Conservation (phyloP, 1,140 invertebrate genomes). For the Panagrolaimus sp. region DNA sequence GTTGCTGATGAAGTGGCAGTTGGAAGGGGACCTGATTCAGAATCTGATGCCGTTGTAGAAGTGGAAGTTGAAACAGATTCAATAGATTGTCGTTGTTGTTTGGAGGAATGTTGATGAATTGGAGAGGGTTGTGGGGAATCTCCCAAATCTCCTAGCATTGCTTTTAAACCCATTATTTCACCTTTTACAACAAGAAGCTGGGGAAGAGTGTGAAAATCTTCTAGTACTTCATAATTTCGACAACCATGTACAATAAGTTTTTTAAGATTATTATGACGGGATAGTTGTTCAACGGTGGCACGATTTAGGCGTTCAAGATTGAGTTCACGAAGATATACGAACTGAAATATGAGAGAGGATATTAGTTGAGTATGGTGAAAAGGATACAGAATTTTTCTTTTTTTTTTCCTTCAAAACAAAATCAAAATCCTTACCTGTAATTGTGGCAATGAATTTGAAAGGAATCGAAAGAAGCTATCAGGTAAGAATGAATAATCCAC, state of each 20-base stretch:
- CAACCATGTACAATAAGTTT: slow-evolving; percentile 57
- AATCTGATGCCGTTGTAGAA: neutral
- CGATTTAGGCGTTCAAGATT: slow-evolving; percentile 56
- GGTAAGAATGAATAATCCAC: slow-evolving; percentile 55
- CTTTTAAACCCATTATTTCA: slow-evolving; percentile 52
- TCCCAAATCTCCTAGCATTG: slow-evolving; percentile 32
- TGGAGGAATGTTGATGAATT: neutral
- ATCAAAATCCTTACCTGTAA: slow-evolving; percentile 43
- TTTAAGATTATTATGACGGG: slow-evolving; percentile 46
- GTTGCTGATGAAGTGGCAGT: neutral
- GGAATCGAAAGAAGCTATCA: slow-evolving; percentile 50
- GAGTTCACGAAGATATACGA: slow-evolving; percentile 55
- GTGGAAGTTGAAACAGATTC: neutral
- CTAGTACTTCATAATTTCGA: slow-evolving; percentile 53
- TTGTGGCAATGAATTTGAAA: slow-evolving; percentile 49
- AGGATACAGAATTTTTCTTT: too few species aligned
- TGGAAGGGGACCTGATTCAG: neutral
- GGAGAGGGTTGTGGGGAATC: slow-evolving; percentile 1
- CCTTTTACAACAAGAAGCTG: slow-evolving; percentile 52
- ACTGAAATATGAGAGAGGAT: slow-evolving; percentile 34
- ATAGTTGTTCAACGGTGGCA: slow-evolving; percentile 52
- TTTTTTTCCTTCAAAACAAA: too few species aligned
- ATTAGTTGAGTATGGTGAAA: neutral
- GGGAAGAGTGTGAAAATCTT: slow-evolving; percentile 54
- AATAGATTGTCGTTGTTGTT: neutral